A percentile compares a stretch with the other conserved stretches of the same genome.
Conservation (phyloP, 2,888 invertebrate species). For the Melanostoma mellinum region DNA sequence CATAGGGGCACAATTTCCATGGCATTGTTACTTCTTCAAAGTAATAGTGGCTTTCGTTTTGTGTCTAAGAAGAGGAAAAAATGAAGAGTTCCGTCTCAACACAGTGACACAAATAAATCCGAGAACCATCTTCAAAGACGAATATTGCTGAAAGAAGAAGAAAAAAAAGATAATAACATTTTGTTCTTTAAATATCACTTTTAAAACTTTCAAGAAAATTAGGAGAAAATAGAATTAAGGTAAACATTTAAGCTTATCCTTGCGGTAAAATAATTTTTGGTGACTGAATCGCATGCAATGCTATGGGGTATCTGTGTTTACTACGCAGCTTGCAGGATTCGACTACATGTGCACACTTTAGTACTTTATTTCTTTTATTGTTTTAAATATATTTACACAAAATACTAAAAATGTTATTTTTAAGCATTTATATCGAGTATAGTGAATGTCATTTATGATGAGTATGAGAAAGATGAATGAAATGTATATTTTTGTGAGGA, state of each 20-base stretch:
- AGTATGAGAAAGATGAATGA: slow-evolving; percentile 35
- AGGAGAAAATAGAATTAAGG: background rate
- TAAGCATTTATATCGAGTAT: slow-evolving; percentile 46
- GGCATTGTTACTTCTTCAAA: too few relatives aligned
- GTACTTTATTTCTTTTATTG: slow-evolving; percentile 40
- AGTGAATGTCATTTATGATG: slow-evolving; percentile 43
- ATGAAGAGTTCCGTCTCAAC: too few relatives aligned
- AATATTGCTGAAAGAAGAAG: too few relatives aligned
- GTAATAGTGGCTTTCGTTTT: too few relatives aligned
- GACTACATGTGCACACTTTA: slow-evolving; percentile 61
- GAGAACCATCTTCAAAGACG: too few relatives aligned
- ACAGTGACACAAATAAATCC: too few relatives aligned
- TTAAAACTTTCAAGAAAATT: background rate
- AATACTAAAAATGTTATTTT: slow-evolving; percentile 47
- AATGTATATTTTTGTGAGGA: slow-evolving; percentile 62
- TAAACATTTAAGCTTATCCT: slow-evolving; percentile 34
- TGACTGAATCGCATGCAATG: slow-evolving; percentile 52
- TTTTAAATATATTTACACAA: slow-evolving; percentile 38
- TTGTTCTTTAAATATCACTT: too few relatives aligned
- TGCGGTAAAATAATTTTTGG: background rate
- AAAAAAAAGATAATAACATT: too few relatives aligned
- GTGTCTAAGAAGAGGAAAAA: too few relatives aligned
- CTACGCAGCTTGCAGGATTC: slow-evolving; percentile 46
- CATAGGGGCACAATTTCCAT: too few relatives aligned
- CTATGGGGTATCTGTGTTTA: slow-evolving; percentile 31